Evolutionary conservation across 2,888 invertebrate genomes (phyloP), one percentile per base, ranked within the genome.

Genomic region (Ophion ventricosus): DNA sequence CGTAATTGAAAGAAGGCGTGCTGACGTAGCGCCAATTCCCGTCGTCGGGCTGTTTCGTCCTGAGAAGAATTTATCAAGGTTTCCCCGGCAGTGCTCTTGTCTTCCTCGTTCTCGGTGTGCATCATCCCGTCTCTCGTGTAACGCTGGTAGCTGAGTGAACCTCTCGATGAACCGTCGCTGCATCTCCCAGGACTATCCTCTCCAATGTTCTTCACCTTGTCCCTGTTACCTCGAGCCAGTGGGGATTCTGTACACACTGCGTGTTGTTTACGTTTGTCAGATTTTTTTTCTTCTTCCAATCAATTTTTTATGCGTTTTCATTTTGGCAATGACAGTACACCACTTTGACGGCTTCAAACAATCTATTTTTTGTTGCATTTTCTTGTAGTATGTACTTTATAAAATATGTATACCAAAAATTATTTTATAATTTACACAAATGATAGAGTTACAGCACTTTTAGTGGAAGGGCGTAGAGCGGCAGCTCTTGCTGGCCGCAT

Each of bases 1-100:
- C 98, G 96, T 87, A 99, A 95, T 93, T 98, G 97, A 94, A 98
- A 98, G 95, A 98, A 99, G 75, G 98, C 96, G 94, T 97, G 97
- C 92, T 98, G 97, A 86, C 97, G 95, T 83, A 98, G 94, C 74
- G 96, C 96, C 86, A 96, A 95, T 93, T 97, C 97, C 87, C 97
- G 95, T 85, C 95, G 94, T 87, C 95, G 95, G 87, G 95, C 95
- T 81, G 95, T 94, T 94, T 97, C 97, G 91, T 97, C 97, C 85
- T 95, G 95, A 91, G 76, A 49, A 0, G 49, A 75, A n/a, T 56
- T 80, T 23, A 78, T 76, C 14, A 80, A 76, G 54, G 67, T 43
- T 23, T 85, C 84, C 2, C 82, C 78, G n/a, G 77, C 74, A 54
- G 57, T 69, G 10, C 74, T 20, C 23, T 80, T 49, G 23, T 84